Evolutionary conservation across 2,113 vertebrate genomes (phyloP), one percentile per base, ranked within the genome.

Genomic region (Cichladusa arquata): DNA sequence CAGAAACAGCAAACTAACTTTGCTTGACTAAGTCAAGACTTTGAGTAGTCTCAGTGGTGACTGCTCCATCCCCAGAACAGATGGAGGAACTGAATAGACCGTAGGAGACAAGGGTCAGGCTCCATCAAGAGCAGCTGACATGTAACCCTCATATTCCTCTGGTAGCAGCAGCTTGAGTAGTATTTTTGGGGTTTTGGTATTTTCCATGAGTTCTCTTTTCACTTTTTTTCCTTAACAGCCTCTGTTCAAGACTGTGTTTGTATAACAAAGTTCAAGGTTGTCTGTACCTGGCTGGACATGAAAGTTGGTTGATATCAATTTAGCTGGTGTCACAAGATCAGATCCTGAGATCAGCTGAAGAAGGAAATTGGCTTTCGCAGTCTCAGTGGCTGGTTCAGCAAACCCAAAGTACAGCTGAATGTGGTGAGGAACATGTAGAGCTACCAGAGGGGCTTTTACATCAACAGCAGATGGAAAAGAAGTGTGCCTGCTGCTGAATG

Each of bases 21-120:
- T 58, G 6, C 6, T 12, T 58, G 40, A 16, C 25, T 62, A 3
- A 45, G 23, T 8, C 15, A 85, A 71, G 56, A 48, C 14, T 19
- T 56, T 93, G 4, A 6, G 15, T 40, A 47, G 16, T 60, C 23
- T 86, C 53, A 36, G 29, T 53, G 67, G 16, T 8, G 33, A 29
- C 24, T 71, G n/a, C 25, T 88, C 4, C 23, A 40, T 33, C 22
- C 10, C 22, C 50, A 28, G 17, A 20, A 54, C 19, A 40, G 23
- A 25, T 33, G 33, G 42, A 81, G 17, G 6, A 57, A 36, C 12
- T 48, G 6, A 53, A 36, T 3, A 42, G 40, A 60, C 8, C 3
- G 36, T 3, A 61, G 28, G 12, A 18, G n/a, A 6, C 3, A 4
- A 48, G 12, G 20, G 14, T 1, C 7, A 71, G 28, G 12, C 1